Conservation (phyloP, 2,797 vertebrate genomes). For the Onychomys arenicola region DNA sequence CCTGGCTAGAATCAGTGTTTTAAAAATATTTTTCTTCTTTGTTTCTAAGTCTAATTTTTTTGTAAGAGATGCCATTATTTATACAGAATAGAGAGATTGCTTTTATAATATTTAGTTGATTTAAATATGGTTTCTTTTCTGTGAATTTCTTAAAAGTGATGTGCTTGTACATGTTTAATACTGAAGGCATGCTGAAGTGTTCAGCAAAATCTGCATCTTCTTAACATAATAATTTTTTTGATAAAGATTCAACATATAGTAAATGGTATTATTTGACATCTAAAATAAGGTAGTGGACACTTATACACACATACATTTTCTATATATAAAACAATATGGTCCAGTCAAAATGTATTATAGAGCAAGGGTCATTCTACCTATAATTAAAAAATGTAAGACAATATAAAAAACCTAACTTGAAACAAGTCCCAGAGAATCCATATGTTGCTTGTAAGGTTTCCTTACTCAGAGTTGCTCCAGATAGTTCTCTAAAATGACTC, state of each 20-base stretch:
- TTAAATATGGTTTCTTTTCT: slow-evolving; percentile 23
- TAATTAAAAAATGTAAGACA: slow-evolving; percentile 5
- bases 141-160: slow-evolving; percentile 30
- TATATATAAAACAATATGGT: background rate
- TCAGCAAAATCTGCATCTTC: slow-evolving; percentile 19
- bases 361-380: background rate
- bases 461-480: background rate
- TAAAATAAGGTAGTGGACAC: slow-evolving; percentile 34
- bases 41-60: background rate
- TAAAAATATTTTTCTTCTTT: background rate
- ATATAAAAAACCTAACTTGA: background rate
- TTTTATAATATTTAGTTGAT: background rate
- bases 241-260: slow-evolving; percentile 45
- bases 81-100: background rate
- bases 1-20: background rate
- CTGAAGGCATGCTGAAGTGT: slow-evolving; percentile 53
- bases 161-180: slow-evolving; percentile 38
- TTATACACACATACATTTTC: background rate
- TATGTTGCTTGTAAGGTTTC: background rate
- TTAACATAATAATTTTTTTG: slow-evolving; percentile 43
- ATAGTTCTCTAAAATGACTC: slow-evolving; percentile 23
- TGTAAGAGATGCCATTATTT: background rate
- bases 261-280: slow-evolving; percentile 1
- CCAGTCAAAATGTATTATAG: background rate
- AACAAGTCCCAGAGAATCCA: background rate